These are phyloP conservation scores for Edolisoma coerulescens DNA, from an alignment of 2,113 vertebrate species.

Conservation along the genomic window DNA sequence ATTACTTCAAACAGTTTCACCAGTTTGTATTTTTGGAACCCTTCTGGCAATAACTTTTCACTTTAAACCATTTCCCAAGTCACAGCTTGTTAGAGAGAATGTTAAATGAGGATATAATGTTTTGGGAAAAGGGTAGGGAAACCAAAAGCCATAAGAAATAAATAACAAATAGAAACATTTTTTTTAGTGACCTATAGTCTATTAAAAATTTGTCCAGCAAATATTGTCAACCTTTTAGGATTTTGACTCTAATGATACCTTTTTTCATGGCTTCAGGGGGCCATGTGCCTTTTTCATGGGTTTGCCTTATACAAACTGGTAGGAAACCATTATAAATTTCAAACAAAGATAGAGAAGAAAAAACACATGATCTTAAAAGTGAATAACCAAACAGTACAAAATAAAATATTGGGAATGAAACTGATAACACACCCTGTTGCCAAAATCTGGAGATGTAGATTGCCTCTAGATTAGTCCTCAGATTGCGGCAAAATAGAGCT, in stretches of 20 bases:
- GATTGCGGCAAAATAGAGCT: not conserved
- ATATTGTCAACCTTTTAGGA: not conserved
- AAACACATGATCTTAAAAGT: not conserved
- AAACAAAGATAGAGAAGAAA: not conserved
- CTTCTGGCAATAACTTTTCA: constrained; percentile 5
- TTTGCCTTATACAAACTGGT: not conserved
- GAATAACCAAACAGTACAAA: not conserved
- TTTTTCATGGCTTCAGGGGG: not conserved
- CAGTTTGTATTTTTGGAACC: constrained; percentile 22
- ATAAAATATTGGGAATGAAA: not conserved
- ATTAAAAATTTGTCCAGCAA: not conserved
- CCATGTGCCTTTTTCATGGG: not conserved
- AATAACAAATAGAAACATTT: not conserved
- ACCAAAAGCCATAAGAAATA: constrained; percentile 2
- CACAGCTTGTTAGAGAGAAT: not conserved
- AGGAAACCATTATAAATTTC: not conserved
- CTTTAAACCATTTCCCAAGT: constrained; percentile 20
- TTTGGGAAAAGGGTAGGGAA: constrained; percentile 25
- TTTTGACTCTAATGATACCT: not conserved
- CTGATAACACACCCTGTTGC: not conserved
- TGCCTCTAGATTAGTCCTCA: not conserved
- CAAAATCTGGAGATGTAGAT: not conserved
- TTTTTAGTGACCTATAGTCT: not conserved
- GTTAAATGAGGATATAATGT: constrained; percentile 12
- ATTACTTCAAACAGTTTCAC: constrained; percentile 18